Evolutionary conservation across 2,113 vertebrate species (phyloP), one percentile per base, ranked within the genome.

Genomic region (Rhinoptilus africanus): DNA sequence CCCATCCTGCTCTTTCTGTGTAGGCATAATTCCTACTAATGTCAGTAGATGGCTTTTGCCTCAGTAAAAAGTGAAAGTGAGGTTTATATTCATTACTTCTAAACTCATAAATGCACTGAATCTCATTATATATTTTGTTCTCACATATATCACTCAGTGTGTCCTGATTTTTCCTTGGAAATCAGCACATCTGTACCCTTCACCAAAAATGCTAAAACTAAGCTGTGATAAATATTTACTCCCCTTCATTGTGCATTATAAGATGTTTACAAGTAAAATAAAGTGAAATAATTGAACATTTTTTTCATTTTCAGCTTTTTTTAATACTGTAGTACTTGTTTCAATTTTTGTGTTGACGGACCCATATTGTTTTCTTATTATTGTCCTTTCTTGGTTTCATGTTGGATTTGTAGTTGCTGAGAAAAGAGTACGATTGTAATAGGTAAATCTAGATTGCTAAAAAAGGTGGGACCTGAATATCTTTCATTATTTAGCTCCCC

Each of bases 241-340:
- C 96, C 95, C 91, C 84, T 97, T 98, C 91, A 92, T 97, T 96
- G 94, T 98, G 81, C 93, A 96, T 98, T 98, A 97, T 97, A 94
- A 97, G 93, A 97, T 97, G 88, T 97, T 98, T 98, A 98, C 97
- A 98, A 94, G 85, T 97, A 96, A 96, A 97, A 97, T 96, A 94
- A 95, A 97, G 84, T 93, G 14, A 97, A 97, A 97, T 96, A 96
- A 94, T 93, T 96, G 64, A 92, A 88, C 30, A 2, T 74, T 85
- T 93, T 95, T 89, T 90, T 88, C 24, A 69, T 96, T 94, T 97
- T 94, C 74, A 88, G 51, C 69, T 89, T 97, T 95, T 96, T 92
- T 88, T 48, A 94, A 85, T 85, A 73, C 77, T 97, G 53, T 86
- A 94, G 39, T 86, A 86, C 47, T 95, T 68, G 41, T 93, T 96